These are phyloP conservation scores for Drosophila bocqueti DNA, from an alignment of 1,140 invertebrate genomes.

Conservation along the genomic window DNA sequence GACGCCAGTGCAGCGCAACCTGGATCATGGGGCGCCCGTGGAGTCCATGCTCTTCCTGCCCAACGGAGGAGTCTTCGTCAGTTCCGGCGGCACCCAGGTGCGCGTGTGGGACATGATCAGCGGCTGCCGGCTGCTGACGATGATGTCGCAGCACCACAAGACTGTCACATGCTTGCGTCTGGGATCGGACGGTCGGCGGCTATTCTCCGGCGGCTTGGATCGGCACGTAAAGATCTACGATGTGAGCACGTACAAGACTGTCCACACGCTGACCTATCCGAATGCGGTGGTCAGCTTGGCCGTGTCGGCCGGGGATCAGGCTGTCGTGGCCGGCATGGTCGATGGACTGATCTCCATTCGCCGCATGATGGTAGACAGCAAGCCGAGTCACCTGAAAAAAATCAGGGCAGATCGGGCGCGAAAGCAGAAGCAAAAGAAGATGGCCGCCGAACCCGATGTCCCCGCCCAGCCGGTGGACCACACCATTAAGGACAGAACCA, in stretches of 20 bases:
- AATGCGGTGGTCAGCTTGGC: conserved; percentile 96
- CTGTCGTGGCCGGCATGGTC: conserved; percentile 95
- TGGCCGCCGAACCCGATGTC: conserved; percentile 50
- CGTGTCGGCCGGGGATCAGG: conserved; percentile 92
- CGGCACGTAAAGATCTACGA: conserved; percentile 98
- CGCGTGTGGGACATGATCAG: conserved; percentile 97
- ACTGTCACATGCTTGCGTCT: conserved; percentile 94
- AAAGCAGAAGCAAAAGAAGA: conserved; percentile 73
- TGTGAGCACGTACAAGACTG: conserved; percentile 92
- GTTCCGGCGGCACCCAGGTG: conserved; percentile 96
- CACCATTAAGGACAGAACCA: conserved; percentile 85
- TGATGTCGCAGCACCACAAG: conserved; percentile 95
- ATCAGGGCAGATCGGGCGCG: conserved; percentile 52
- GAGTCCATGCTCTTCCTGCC: conserved; percentile 96
- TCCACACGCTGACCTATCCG: conserved; percentile 95
- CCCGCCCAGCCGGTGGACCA: conserved; percentile 85
- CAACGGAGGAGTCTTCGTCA: conserved; percentile 95
- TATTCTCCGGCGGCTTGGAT: conserved; percentile 96
- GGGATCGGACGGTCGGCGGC: conserved; percentile 91
- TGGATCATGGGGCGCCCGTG: conserved; percentile 96
- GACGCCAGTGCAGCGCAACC: conserved; percentile 88
- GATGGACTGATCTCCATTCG: conserved; percentile 95
- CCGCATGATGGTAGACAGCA: conserved; percentile 88
- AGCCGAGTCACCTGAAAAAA: conserved; percentile 76
- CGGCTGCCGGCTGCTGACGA: conserved; percentile 92